phyloP scores from a whole-genome alignment of 53 echinoderm and acorn worm species.

The Stichopus horrens region DNA sequence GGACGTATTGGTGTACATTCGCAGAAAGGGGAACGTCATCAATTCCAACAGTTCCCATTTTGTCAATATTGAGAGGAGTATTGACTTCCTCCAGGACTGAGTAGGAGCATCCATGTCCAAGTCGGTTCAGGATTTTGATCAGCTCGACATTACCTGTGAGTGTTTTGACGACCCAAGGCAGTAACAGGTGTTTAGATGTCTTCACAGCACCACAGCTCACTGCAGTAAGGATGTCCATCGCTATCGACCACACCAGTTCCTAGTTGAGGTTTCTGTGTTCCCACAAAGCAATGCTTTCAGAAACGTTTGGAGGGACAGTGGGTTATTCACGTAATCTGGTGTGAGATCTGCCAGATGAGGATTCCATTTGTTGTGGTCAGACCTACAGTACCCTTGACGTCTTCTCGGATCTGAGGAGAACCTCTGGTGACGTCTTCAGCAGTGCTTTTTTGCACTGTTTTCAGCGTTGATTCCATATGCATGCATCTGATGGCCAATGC shows the following conservation, averaged over 20 bases:
- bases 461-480: not conserved
- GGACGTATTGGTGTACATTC: slow-evolving; percentile 39
- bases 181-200: slow-evolving; percentile 51
- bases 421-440: not conserved
- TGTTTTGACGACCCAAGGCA: slow-evolving; percentile 54
- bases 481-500: not conserved
- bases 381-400: slow-evolving; percentile 21
- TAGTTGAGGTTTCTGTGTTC: not conserved
- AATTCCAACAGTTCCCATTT: slow-evolving; percentile 24
- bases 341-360: slow-evolving; percentile 34
- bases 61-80: slow-evolving; percentile 52
- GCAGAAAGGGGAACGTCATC: slow-evolving; percentile 22
- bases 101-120: slow-evolving; percentile 63
- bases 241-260: slow-evolving; percentile 30
- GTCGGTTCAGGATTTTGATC: slow-evolving; percentile 50
- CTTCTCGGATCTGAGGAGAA: slow-evolving; percentile 49
- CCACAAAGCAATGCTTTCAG: slow-evolving; percentile 27
- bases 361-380: slow-evolving; percentile 43
- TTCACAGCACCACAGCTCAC: slow-evolving; percentile 34
- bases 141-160: slow-evolving; percentile 61
- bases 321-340: slow-evolving; percentile 1
- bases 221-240: slow-evolving; percentile 52
- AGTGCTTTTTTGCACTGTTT: not conserved
- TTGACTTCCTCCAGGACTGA: slow-evolving; percentile 54
- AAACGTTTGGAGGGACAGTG: slow-evolving; percentile 20